Base-by-base conservation (phyloP, 2,113 vertebrate genomes). In the Poeciliopsis occidentalis region DNA sequence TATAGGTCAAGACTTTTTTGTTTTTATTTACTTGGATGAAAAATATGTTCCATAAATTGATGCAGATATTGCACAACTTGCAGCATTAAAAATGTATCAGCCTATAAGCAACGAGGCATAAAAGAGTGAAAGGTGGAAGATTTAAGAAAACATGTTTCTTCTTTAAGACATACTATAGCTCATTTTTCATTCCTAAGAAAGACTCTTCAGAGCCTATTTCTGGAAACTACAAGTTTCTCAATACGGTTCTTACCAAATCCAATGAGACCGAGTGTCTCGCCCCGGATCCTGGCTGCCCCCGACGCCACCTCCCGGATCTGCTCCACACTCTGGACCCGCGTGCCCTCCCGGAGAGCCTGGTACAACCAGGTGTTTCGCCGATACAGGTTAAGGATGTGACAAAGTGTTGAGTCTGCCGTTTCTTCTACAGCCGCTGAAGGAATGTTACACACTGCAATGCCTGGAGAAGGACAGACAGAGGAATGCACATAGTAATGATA, bases 301-400 rank as follows among this genome's bases (percentile, higher is more conserved):
- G 97, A 99, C 19, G 97, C 97, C 84, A 98, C 96, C 82, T 99
- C 98, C 0, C 97, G 93, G 90, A 99, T 99, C 94, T 99, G 97
- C 90, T 99, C 98, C 76, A 99, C 97, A 0, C 97, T 99, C 94
- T 99, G 97, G 70, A 99, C 97, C 29, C 98, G 92, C 0, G 97
- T 98, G 80, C 98, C 98, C 81, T 99, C 98, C 15, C 97, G 95
- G 87, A 99, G 95, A 1, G 96, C 97, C 95, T 99, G 98, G 95
- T 98, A 98, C n/a, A 99, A 95, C 98, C 98, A 99, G 0, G 98
- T 98, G 95, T 99, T 99, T n/a, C n/a, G n/a, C n/a, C n/a, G n/a
- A n/a, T n/a, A n/a, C n/a, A n/a, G n/a, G n/a, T n/a, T n/a, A n/a
- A n/a, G n/a, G n/a, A n/a, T n/a, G n/a, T n/a, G n/a, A n/a, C n/a